These are phyloP conservation scores for Noctua janthe DNA, from an alignment of 2,888 invertebrate genomes.

Conservation along the genomic window DNA sequence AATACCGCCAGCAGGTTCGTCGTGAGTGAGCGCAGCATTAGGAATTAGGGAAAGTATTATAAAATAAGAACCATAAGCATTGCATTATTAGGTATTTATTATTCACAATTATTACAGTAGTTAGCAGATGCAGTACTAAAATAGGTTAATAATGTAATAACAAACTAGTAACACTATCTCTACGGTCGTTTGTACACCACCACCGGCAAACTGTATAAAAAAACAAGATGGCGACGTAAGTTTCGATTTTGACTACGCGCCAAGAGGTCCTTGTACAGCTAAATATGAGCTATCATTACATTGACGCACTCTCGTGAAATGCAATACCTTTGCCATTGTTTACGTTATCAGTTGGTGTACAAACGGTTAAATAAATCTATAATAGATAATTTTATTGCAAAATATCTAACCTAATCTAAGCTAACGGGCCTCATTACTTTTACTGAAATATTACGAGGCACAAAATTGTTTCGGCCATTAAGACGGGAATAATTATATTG, in stretches of 20 bases:
- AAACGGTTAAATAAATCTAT: not conserved
- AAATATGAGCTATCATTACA: not conserved
- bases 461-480: not conserved
- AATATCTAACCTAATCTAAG: not conserved
- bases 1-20: not conserved
- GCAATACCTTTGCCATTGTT: too few relatives aligned
- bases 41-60: not conserved
- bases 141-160: not conserved
- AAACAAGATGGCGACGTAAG: not conserved
- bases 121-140: not conserved
- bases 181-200: not conserved
- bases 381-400: not conserved
- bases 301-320: not conserved
- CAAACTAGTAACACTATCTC: not conserved
- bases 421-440: not conserved
- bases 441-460: not conserved
- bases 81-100: not conserved
- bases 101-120: not conserved
- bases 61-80: conserved; percentile 14
- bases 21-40: not conserved
- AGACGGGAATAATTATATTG: not conserved
- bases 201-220: not conserved
- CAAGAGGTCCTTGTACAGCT: not conserved
- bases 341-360: not conserved
- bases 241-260: not conserved